Evolutionary conservation across 2,888 invertebrate genomes (phyloP).

Genomic region (Drosophila infuscata): DNA sequence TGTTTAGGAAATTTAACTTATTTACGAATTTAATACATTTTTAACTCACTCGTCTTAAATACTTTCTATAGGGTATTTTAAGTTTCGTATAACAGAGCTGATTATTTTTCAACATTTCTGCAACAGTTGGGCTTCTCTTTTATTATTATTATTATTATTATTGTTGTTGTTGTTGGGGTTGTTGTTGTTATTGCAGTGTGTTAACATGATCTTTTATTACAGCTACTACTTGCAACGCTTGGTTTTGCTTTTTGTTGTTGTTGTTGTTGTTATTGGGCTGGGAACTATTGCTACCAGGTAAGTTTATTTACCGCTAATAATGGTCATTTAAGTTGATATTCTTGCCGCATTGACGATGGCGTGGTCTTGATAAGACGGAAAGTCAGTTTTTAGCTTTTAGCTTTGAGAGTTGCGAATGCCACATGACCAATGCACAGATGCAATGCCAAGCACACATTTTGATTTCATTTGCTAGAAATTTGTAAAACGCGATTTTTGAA

Average conservation of each 20-base stretch:
- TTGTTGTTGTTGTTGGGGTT: conserved; percentile 28
- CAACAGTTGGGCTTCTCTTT: conserved; percentile 18
- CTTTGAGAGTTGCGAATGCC: conserved; percentile 22
- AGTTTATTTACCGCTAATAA: conserved; percentile 83
- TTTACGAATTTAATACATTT: neutral
- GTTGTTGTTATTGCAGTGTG: conserved; percentile 58
- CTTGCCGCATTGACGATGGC: conserved; percentile 65
- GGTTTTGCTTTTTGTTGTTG: conserved; percentile 15
- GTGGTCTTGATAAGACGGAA: conserved; percentile 69
- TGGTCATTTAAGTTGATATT: conserved; percentile 82
- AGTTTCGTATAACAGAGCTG: neutral
- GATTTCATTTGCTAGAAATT: conserved; percentile 73
- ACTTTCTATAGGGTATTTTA: conserved; percentile 31
- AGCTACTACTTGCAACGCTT: conserved; percentile 51
- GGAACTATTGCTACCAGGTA: conserved; percentile 43
- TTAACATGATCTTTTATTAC: conserved; percentile 83
- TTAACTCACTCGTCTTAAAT: neutral
- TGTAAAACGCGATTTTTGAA: conserved; percentile 82
- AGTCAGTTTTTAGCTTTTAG: conserved; percentile 17
- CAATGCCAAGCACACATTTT: conserved; percentile 24
- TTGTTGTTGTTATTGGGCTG: conserved; percentile 3
- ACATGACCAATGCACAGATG: conserved; percentile 27
- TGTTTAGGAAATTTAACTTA: neutral
- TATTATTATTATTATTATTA: conserved; percentile 44
- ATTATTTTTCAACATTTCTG: neutral